Evolutionary conservation across 1,140 invertebrate species (phyloP).

Genomic region (Akabosia matsudoensis): DNA sequence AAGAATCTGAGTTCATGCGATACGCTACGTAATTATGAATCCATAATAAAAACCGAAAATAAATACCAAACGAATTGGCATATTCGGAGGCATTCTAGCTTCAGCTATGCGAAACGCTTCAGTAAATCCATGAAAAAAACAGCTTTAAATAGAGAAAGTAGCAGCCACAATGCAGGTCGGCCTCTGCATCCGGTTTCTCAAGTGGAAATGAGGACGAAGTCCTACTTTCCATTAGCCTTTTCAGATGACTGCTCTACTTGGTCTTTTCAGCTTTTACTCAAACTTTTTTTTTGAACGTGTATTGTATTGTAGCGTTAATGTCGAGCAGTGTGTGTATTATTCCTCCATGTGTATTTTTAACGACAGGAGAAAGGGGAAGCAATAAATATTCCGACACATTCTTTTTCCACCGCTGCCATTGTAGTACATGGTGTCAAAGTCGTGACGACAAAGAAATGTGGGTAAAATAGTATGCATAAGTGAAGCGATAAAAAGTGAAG

Average conservation of each 20-base stretch:
- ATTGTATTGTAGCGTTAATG: not conserved
- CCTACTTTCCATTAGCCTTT: not conserved
- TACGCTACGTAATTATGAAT: too few species aligned
- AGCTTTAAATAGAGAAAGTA: not conserved
- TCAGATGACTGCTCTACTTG: not conserved
- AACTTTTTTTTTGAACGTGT: not conserved
- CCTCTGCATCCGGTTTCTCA: conserved; percentile 22
- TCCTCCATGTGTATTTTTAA: not conserved
- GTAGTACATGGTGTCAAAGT: not conserved
- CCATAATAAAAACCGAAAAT: too few species aligned
- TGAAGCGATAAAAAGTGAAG: not conserved
- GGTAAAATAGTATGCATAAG: too few species aligned
- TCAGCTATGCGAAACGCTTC: too few species aligned
- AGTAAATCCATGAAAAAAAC: not conserved
- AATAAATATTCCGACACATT: conserved; percentile 3
- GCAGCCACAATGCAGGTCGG: not conserved
- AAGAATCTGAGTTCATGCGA: too few species aligned
- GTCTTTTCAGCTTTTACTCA: not conserved
- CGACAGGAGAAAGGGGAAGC: not conserved
- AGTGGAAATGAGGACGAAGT: conserved; percentile 5
- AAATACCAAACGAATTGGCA: too few species aligned
- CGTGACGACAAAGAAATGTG: not conserved
- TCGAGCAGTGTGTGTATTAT: not conserved
- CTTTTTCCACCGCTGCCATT: not conserved
- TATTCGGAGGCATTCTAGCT: too few species aligned